Evolutionary conservation across 2,888 invertebrate genomes (phyloP).

Genomic region (Sisyra nigra): DNA sequence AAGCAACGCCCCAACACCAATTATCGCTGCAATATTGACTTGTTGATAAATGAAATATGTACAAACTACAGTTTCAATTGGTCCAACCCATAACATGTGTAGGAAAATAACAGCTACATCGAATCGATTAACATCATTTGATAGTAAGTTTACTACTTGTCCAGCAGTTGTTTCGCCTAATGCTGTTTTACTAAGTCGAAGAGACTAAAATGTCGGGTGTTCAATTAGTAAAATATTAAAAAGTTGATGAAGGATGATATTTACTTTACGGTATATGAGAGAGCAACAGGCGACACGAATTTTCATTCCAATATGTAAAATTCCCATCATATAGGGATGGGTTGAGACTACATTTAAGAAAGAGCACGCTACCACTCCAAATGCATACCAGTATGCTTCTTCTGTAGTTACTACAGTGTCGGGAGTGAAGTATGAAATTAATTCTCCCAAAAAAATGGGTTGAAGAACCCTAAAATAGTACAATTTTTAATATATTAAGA

Average conservation of each 20-base stretch:
- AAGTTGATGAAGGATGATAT: not conserved
- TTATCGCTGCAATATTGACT: slow-evolving; percentile 48
- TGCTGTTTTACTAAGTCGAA: slow-evolving; percentile 42
- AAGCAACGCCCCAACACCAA: slow-evolving; percentile 53
- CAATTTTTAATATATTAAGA: not conserved
- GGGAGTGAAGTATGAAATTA: slow-evolving; percentile 43
- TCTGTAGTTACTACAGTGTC: slow-evolving; percentile 23
- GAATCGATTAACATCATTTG: slow-evolving; percentile 88
- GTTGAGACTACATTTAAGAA: slow-evolving; percentile 61
- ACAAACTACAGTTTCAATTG: slow-evolving; percentile 61
- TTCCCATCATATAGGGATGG: slow-evolving; percentile 86
- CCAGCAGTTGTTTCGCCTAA: slow-evolving; percentile 59
- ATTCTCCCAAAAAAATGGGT: slow-evolving; percentile 40
- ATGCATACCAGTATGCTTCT: slow-evolving; percentile 64
- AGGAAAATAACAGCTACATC: slow-evolving; percentile 79
- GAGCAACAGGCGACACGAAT: slow-evolving; percentile 71
- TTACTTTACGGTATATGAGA: slow-evolving; percentile 60
- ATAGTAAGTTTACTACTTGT: slow-evolving; percentile 76
- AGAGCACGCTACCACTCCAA: slow-evolving; percentile 56
- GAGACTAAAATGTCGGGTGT: slow-evolving; percentile 12
- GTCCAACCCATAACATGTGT: slow-evolving; percentile 84
- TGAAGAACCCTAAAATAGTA: slow-evolving; percentile 20
- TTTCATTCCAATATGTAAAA: slow-evolving; percentile 73
- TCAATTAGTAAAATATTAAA: not conserved
- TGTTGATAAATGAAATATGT: slow-evolving; percentile 41